Evolutionary conservation across 2,888 invertebrate species (phyloP).

Genomic region (Phaonia tiefii): DNA sequence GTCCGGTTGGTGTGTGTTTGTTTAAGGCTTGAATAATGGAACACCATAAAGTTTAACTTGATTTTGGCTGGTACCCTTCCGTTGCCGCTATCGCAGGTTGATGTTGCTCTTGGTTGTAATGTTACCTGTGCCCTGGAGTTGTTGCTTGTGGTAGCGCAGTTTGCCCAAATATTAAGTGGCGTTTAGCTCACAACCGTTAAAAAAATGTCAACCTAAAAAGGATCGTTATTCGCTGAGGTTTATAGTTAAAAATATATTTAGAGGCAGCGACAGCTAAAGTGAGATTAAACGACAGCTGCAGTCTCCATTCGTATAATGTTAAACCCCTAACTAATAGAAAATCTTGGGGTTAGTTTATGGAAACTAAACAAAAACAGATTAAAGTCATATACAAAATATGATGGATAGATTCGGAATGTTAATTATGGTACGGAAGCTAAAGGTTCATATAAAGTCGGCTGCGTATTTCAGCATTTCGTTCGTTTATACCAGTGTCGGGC

Average conservation of each 20-base stretch:
- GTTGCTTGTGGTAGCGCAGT: not conserved
- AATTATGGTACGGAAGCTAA: too few relatives aligned
- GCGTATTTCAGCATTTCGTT: too few relatives aligned
- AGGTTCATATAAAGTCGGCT: too few relatives aligned
- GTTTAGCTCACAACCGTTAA: not conserved
- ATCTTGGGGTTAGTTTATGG: not conserved
- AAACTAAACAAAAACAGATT: not conserved
- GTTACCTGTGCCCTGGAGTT: not conserved
- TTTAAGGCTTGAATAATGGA: conserved; percentile 5
- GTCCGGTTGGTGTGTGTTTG: not conserved
- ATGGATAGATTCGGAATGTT: not conserved
- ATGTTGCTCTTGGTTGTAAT: not conserved
- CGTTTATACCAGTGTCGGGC: too few relatives aligned
- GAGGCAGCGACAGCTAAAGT: not conserved
- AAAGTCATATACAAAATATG: not conserved
- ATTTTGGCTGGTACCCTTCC: not conserved
- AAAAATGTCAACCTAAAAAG: not conserved
- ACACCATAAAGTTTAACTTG: conserved; percentile 18
- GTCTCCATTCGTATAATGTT: not conserved
- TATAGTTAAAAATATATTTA: conserved; percentile 9
- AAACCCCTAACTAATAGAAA: not conserved
- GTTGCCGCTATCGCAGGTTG: not conserved
- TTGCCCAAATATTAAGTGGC: not conserved
- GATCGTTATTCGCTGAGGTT: conserved; percentile 1
- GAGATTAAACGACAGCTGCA: conserved; percentile 15